A percentile compares a stretch with the other conserved stretches of the same genome.
These are phyloP conservation scores for Magallana angulata DNA, from an alignment of 1,140 invertebrate species.

Conservation along the genomic window DNA sequence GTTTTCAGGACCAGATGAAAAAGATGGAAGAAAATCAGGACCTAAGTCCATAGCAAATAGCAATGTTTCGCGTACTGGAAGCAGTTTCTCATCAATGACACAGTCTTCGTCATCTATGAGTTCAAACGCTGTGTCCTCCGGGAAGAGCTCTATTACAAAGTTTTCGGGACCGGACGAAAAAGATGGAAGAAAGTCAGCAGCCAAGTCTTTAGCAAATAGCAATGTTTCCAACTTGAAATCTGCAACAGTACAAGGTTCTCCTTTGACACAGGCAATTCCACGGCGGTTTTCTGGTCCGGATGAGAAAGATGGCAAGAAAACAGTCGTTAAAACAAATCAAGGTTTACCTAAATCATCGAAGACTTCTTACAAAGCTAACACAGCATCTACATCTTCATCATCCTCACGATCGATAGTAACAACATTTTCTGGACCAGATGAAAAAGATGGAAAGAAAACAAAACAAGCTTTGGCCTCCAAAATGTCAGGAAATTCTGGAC, in stretches of 20 bases:
- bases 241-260: too few species aligned
- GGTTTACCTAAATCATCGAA: not conserved
- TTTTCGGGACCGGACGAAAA: slow-evolving; percentile 12
- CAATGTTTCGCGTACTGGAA: too few species aligned
- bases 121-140: not conserved
- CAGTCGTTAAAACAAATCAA: not conserved
- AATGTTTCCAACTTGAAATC: too few species aligned
- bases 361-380: not conserved
- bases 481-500: not conserved
- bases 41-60: not conserved
- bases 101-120: not conserved
- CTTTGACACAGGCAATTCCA: not conserved
- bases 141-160: not conserved
- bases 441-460: slow-evolving; percentile 9
- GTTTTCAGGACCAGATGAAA: slow-evolving; percentile 7
- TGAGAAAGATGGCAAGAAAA: slow-evolving; percentile 14
- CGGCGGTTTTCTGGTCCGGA: not conserved
- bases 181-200: not conserved
- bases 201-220: not conserved
- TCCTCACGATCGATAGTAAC: not conserved
- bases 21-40: not conserved
- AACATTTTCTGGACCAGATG: not conserved
- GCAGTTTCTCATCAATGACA: not conserved
- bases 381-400: not conserved
- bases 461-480: not conserved